phyloP scores from a whole-genome alignment of 2,888 invertebrate genomes.

The Syrista parreyssii region DNA sequence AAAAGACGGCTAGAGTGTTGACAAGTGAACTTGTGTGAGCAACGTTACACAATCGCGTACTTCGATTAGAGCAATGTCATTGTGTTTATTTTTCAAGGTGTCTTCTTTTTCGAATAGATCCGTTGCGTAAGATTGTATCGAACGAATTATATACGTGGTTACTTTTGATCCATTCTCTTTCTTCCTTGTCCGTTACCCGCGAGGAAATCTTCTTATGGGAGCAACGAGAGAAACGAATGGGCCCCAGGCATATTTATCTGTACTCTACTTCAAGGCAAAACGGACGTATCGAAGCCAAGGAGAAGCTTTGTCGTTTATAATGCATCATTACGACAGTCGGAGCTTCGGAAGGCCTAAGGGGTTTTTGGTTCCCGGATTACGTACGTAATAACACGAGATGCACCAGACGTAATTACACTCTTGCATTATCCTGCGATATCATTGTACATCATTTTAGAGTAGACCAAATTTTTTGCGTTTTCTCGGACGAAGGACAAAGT shows the following conservation, averaged over 20 bases:
- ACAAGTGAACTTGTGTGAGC: not conserved
- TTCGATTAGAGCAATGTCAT: not conserved
- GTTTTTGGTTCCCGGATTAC: too few species aligned
- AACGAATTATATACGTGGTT: not conserved
- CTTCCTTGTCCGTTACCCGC: not conserved
- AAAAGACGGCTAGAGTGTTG: not conserved
- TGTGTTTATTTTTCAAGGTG: not conserved
- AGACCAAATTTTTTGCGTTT: not conserved
- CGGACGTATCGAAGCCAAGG: not conserved
- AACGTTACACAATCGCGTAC: not conserved
- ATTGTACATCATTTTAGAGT: not conserved
- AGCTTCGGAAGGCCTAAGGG: not conserved
- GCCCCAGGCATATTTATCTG: not conserved
- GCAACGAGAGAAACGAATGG: not conserved
- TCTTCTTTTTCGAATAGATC: not conserved
- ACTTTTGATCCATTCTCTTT: not conserved
- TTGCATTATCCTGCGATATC: not conserved
- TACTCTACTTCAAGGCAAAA: not conserved
- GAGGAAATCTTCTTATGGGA: not conserved
- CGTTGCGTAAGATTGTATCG: not conserved
- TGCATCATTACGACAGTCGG: not conserved
- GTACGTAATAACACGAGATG: not conserved
- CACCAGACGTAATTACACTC: not conserved
- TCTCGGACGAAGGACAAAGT: not conserved
- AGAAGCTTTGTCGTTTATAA: not conserved